Base-by-base conservation (phyloP, 2,888 invertebrate species). In the Ditula angustiorana region DNA sequence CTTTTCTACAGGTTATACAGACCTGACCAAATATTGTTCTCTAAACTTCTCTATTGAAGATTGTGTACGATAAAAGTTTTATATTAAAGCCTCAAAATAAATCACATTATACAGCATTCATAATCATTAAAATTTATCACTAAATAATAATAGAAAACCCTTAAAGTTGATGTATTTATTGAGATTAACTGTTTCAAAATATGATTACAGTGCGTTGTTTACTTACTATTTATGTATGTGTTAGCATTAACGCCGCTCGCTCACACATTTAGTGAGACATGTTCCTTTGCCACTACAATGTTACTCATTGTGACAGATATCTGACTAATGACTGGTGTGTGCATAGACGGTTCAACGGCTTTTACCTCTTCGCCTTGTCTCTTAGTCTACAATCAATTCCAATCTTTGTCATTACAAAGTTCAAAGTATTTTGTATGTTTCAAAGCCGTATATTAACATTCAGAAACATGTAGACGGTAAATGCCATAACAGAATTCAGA, bases 401-500 rank as follows among this genome's bases (percentile, higher is more conserved):
- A 28, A 13, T 30, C 13, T 52, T 30, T 50, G 41, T 35, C 7
- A 26, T 28, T 46, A 13, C 13, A 30, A 5, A 28, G 37, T 41
- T 21, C 16, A 50, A 56, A 28, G n/a, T 30, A 23, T 7, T 19
- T 13, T 7, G 19, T 7, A n/a, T 11, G 33, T 58, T 13, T 23
- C 8, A 19, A 30, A 46, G 33, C 8, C 37, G n/a, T 13, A 7
- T 58, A 2, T 59, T 58, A 37, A 19, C 11, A 50, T 50, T 50
- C 50, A 30, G 26, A 4, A 21, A 50, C 19, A 19, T 21, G 28
- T 33, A 10, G 46, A 24, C 44, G 37, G 52, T 44, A 23, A 52
- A 61, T 44, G 30, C 52, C 30, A 41, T 41, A 59, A 44, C 24
- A 53, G n/a, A 52, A 46, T 24, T 44, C 44, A 44, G 52, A 24